Percentiles rank a stretch among this genome's conserved stretches.
phyloP scores from a whole-genome alignment of 2,113 vertebrate genomes.

The Pterocles gutturalis region DNA sequence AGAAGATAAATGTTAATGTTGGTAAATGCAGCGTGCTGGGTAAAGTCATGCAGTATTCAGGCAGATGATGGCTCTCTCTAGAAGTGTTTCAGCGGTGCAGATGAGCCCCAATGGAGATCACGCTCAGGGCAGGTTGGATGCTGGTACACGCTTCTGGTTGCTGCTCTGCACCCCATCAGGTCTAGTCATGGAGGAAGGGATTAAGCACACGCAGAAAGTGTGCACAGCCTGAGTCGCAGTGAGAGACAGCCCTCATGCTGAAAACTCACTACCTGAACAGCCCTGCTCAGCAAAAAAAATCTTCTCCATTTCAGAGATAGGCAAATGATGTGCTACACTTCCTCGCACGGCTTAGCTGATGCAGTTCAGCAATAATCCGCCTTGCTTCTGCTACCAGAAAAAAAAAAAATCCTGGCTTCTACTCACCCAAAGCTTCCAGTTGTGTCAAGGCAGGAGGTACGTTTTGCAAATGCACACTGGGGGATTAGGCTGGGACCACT shows the following conservation, averaged over 20 bases:
- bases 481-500: neutral
- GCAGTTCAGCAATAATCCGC: neutral
- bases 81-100: neutral
- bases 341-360: neutral
- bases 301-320: conserved; percentile 4
- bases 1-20: neutral
- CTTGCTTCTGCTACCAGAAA: conserved; percentile 14
- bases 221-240: neutral
- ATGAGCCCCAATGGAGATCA: neutral
- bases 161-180: neutral
- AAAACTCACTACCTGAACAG: neutral
- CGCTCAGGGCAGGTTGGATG: neutral
- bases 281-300: neutral
- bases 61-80: neutral
- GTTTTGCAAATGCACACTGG: neutral
- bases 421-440: neutral
- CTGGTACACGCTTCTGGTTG: neutral
- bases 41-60: neutral
- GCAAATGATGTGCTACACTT: neutral
- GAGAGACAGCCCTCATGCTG: neutral
- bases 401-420: neutral
- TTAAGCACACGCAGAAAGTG: neutral
- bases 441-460: neutral
- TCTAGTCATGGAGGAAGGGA: neutral
- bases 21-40: neutral